Evolutionary conservation across 2,888 invertebrate species (phyloP), one percentile per base, ranked within the genome.

Genomic region (Anodontia alba): DNA sequence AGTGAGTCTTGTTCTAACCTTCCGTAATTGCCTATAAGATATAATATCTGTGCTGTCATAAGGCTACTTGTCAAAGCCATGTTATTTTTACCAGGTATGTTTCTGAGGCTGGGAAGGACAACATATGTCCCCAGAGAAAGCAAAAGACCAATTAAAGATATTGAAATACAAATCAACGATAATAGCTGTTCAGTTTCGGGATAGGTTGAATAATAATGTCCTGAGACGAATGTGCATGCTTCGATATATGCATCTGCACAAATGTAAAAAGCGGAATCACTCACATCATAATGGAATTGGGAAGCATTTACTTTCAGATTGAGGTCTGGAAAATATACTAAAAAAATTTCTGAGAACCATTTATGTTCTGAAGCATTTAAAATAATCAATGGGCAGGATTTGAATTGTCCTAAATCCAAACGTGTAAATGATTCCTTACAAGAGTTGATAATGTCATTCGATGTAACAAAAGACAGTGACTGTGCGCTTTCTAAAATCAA

Each of bases 61-160:
- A 84, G 66, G 26, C 72, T 66, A 23, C 69, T n/a, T 0, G 69
- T 69, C 12, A 84, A 51, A 2, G 73, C 75, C 69, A 84, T 73
- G 42, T 80, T 84, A 49, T 84, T 82, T 42, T 82, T 77, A 17
- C 84, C 84, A 7, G 84, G 84, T 17, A 80, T 3, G 23, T 80
- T 78, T 54, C 75, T 71, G 7, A 84, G 66, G 36, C 46, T 46
- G 20, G 78, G 67, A 26, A 80, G 80, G 23, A 78, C 3, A 26
- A 43, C 49, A 57, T 73, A 82, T 38, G 76, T 77, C 0, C 69
- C 15, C 29, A 80, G n/a, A 0, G 81, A 76, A 20, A 80, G n/a
- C 8, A 70, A 33, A 8, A 84, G 54, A 29, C 74, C 74, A 23
- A 73, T 12, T 31, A 81, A 68, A 10, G 84, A 84, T 5, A 78